A percentile compares a stretch with the other conserved stretches of the same genome.
These are phyloP conservation scores for Buteo buteo DNA, from an alignment of 2,113 vertebrate genomes.

Conservation along the genomic window DNA sequence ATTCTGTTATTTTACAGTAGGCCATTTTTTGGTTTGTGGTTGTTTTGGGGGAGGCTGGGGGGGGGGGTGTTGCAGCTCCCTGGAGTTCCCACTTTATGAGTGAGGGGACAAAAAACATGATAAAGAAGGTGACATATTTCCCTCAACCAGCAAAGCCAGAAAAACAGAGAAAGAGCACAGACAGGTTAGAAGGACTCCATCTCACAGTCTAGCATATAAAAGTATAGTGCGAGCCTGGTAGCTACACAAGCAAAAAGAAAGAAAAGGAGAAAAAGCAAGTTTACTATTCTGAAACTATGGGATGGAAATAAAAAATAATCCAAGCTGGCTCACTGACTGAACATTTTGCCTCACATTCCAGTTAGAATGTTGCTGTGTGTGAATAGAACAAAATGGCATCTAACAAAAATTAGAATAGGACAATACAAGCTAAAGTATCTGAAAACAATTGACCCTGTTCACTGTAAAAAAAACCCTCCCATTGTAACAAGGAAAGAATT, in stretches of 20 bases:
- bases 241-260: background rate
- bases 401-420: background rate
- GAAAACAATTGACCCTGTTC: background rate
- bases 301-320: background rate
- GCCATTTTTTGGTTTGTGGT: background rate
- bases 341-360: background rate
- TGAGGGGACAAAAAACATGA: fast-evolving
- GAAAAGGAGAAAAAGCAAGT: background rate
- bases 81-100: background rate
- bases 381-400: background rate
- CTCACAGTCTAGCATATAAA: background rate
- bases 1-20: background rate
- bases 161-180: background rate
- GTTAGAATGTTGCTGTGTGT: background rate
- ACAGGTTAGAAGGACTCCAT: background rate
- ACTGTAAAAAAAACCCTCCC: background rate
- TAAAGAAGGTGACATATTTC: fast-evolving
- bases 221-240: background rate
- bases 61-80: background rate
- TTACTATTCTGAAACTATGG: background rate
- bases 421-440: background rate
- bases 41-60: background rate
- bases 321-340: background rate
- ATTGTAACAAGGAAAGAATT: background rate
- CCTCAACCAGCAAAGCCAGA: background rate